Percentiles rank a stretch among this genome's conserved stretches.
Evolutionary conservation across 1,140 invertebrate genomes (phyloP).

Genomic region (Plutomurus gul): DNA sequence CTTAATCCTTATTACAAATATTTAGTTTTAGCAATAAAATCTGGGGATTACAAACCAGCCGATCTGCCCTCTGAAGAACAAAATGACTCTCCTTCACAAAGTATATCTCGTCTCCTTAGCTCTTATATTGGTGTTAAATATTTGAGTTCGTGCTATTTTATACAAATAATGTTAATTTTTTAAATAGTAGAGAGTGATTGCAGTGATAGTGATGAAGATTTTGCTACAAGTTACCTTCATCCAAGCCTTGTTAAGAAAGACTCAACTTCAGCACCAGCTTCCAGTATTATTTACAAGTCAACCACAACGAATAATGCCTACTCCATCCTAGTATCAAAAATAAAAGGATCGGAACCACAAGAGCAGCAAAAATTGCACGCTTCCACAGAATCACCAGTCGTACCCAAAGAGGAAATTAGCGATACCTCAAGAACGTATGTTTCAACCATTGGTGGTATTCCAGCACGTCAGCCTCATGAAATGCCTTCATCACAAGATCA

Average conservation of each 20-base stretch:
- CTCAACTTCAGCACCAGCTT: constrained; percentile 63
- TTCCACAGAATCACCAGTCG: neutral
- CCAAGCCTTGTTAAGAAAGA: constrained; percentile 53
- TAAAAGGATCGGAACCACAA: constrained; percentile 63
- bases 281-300: constrained; percentile 63
- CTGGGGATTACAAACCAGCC: constrained; percentile 68
- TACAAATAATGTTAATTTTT: neutral
- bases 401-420: constrained; percentile 18
- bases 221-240: constrained; percentile 38
- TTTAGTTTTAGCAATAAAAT: constrained; percentile 78
- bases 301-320: constrained; percentile 81
- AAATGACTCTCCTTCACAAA: constrained; percentile 19
- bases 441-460: neutral
- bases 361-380: neutral
- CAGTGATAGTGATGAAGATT: constrained; percentile 33
- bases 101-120: neutral
- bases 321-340: constrained; percentile 79
- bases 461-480: constrained; percentile 2
- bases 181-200: neutral
- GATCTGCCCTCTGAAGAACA: constrained; percentile 5
- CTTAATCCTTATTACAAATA: constrained; percentile 91
- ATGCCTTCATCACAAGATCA: constrained; percentile 76
- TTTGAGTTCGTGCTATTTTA: too few species aligned
- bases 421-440: neutral
- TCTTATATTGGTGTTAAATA: neutral